Evolutionary conservation across 2,113 vertebrate species (phyloP), one percentile per base, ranked within the genome.

Genomic region (Spermophilus dauricus): DNA sequence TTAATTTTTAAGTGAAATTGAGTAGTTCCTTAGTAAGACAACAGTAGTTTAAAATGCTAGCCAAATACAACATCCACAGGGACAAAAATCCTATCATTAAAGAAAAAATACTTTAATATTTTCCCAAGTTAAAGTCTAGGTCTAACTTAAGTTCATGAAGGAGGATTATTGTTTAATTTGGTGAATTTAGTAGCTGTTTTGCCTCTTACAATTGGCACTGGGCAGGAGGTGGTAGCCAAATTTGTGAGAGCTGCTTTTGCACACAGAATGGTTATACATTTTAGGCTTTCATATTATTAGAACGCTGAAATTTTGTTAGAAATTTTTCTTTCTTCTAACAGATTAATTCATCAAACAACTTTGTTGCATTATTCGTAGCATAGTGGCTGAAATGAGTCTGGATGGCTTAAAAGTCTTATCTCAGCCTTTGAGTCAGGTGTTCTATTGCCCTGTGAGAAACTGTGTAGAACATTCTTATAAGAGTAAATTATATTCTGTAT

Each of bases 401-500:
- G n/a, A 17, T 92, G 56, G 9, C 91, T 92, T 83, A 22, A 83
- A 63, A 70, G n/a, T 84, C 95, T 84, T 22, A 51, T 76, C 30
- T 90, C 9, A 42, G n/a, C 34, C 11, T 80, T 61, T 84, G 76
- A 93, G 20, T 53, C 26, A 78, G n/a, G 24, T 84, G 28, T 32
- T 78, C n/a, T 89, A 42, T 91, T 87, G 51, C 72, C 78, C 14
- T 69, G 2, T 86, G 53, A 63, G 24, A 86, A 85, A 81, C 2
- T 58, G 20, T 48, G 4, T 56, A 63, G 53, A 72, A 97, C 69
- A 75, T 81, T 85, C 32, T 92, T 48, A 2, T 10, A 73, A 14
- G 82, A 87, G 18, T 48, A 77, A 70, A 56, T 70, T 73, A 4
- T 65, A 56, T 80, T 90, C 32, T 94, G 26, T 95, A 75, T 51